Evolutionary conservation across 2,888 invertebrate genomes (phyloP).

Genomic region (Patella depressa): DNA sequence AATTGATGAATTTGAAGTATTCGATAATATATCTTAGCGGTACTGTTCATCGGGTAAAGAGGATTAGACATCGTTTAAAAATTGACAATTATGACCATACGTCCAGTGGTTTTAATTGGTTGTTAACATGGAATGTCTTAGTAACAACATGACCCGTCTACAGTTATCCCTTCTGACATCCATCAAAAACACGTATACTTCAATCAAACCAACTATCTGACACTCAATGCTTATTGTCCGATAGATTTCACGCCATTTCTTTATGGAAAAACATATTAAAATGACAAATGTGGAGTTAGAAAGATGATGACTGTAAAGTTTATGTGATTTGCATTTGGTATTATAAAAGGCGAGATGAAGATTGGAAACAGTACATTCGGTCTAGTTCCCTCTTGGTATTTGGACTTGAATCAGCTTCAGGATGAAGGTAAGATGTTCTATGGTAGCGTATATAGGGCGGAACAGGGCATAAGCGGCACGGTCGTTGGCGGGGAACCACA

Average conservation of each 20-base stretch:
- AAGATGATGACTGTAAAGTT: too few species aligned
- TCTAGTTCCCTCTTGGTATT: slow-evolving; percentile 3
- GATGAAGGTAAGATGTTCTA: background rate
- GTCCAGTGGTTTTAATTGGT: too few species aligned
- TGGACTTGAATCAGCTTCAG: slow-evolving; percentile 8
- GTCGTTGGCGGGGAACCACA: too few species aligned
- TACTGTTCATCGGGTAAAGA: too few species aligned
- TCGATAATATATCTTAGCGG: too few species aligned
- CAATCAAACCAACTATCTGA: background rate
- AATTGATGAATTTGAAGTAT: too few species aligned
- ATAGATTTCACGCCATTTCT: background rate
- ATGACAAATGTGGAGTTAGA: background rate
- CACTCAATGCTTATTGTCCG: background rate
- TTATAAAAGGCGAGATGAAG: background rate
- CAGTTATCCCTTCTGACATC: background rate
- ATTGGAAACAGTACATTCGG: background rate
- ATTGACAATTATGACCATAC: too few species aligned
- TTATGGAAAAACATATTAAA: background rate
- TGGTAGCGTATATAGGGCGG: too few species aligned
- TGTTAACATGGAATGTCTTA: too few species aligned
- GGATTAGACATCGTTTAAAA: too few species aligned
- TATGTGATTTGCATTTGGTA: background rate
- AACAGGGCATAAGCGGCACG: too few species aligned
- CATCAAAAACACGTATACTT: background rate
- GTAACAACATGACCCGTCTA: too few species aligned